These are phyloP conservation scores for Apis cerana DNA, from an alignment of 1,140 invertebrate species.

Conservation along the genomic window DNA sequence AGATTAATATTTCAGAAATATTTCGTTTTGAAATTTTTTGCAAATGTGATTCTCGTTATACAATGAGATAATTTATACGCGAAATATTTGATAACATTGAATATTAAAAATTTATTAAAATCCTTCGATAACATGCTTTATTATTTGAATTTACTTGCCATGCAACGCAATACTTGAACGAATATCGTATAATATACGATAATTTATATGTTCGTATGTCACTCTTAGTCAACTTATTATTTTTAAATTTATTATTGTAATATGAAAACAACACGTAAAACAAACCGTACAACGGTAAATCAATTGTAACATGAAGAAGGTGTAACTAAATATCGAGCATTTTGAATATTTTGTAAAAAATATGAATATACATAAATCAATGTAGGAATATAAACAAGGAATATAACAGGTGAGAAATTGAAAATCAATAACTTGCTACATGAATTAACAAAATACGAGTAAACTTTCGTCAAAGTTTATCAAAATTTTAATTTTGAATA, in stretches of 20 bases:
- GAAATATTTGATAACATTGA: neutral
- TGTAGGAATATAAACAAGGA: neutral
- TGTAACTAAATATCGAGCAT: neutral
- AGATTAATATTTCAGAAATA: too few species aligned
- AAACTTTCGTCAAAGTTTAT: too few species aligned
- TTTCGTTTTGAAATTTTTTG: too few species aligned
- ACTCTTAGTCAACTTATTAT: neutral
- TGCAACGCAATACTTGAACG: neutral
- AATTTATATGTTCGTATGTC: neutral
- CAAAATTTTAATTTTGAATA: too few species aligned
- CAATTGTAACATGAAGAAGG: neutral
- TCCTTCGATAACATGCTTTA: neutral
- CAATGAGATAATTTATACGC: neutral
- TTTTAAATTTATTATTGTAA: conserved; percentile 1
- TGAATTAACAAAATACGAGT: too few species aligned
- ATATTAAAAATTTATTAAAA: neutral
- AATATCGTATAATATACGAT: neutral
- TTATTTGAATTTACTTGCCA: too few species aligned
- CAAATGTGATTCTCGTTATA: too few species aligned
- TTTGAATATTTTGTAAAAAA: neutral
- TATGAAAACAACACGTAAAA: neutral
- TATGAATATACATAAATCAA: neutral
- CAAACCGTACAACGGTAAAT: neutral
- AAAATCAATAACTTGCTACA: neutral
- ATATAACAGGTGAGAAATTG: neutral